These are phyloP conservation scores for Octonoba sinensis DNA, from an alignment of 2,888 invertebrate species.

Conservation along the genomic window DNA sequence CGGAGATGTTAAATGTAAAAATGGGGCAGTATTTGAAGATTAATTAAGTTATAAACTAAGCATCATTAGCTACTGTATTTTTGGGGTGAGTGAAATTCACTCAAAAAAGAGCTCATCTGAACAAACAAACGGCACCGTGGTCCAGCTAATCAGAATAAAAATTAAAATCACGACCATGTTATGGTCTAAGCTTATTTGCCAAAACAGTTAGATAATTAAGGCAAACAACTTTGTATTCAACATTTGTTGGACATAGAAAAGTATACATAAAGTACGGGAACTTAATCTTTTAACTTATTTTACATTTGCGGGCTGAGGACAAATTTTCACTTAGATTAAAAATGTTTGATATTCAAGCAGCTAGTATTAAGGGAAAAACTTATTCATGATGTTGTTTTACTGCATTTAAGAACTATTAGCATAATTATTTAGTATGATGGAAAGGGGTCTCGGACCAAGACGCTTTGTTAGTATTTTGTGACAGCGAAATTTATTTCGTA, in stretches of 20 bases:
- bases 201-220: conserved; percentile 52
- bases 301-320: too few species aligned
- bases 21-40: conserved; percentile 21
- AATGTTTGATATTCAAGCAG: too few species aligned
- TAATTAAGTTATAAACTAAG: conserved; percentile 59
- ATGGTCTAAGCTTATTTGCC: conserved; percentile 44
- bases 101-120: conserved; percentile 26
- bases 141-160: conserved; percentile 41
- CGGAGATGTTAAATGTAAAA: conserved; percentile 13
- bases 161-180: conserved; percentile 60
- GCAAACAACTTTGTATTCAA: conserved; percentile 50
- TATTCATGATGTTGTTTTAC: too few species aligned
- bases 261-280: conserved; percentile 10
- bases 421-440: too few species aligned
- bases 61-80: conserved; percentile 25
- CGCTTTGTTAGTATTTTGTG: too few species aligned
- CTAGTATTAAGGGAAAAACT: too few species aligned
- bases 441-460: too few species aligned
- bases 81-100: background rate
- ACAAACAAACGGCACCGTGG: conserved; percentile 31
- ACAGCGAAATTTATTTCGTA: too few species aligned
- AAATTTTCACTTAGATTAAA: too few species aligned
- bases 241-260: conserved; percentile 30
- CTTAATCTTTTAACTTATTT: conserved; percentile 14
- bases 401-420: too few species aligned